phyloP scores from a whole-genome alignment of 2,888 invertebrate genomes.

The Thymelicus acteon region DNA sequence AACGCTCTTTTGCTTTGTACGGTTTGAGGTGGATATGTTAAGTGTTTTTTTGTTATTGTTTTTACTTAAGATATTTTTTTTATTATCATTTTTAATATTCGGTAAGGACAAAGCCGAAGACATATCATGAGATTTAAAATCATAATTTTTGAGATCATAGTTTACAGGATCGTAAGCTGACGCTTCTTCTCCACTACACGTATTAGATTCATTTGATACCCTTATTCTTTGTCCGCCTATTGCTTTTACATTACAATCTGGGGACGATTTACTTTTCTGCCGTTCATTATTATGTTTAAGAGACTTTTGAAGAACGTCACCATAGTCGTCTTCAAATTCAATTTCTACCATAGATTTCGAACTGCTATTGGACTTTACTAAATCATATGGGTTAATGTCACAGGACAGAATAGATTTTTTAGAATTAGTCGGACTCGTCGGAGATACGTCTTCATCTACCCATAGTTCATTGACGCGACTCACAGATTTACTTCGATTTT shows the following conservation, averaged over 20 bases:
- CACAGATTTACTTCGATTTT: conserved; percentile 78
- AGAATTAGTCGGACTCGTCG: conserved; percentile 57
- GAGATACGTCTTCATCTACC: conserved; percentile 65
- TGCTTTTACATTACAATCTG: conserved; percentile 84
- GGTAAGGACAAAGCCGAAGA: conserved; percentile 68
- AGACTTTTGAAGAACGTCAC: conserved; percentile 71
- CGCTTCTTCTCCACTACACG: conserved; percentile 67
- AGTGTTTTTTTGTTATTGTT: conserved; percentile 67
- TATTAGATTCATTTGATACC: conserved; percentile 83
- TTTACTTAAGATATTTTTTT: conserved; percentile 68
- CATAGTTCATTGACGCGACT: conserved; percentile 79
- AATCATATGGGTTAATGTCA: conserved; percentile 93
- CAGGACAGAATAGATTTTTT: conserved; percentile 92
- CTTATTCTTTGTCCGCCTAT: conserved; percentile 89
- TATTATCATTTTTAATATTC: conserved; percentile 76
- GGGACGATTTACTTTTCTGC: conserved; percentile 62
- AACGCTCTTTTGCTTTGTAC: conserved; percentile 76
- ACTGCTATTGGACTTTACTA: conserved; percentile 86
- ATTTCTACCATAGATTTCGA: conserved; percentile 78
- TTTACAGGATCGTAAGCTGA: conserved; percentile 78
- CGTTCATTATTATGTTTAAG: conserved; percentile 64
- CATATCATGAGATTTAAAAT: conserved; percentile 65
- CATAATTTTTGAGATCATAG: conserved; percentile 78
- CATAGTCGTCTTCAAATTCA: conserved; percentile 82
- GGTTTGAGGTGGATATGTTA: conserved; percentile 60